Conservation (phyloP, 2,113 vertebrate genomes). For the Neodon shergylaensis region DNA sequence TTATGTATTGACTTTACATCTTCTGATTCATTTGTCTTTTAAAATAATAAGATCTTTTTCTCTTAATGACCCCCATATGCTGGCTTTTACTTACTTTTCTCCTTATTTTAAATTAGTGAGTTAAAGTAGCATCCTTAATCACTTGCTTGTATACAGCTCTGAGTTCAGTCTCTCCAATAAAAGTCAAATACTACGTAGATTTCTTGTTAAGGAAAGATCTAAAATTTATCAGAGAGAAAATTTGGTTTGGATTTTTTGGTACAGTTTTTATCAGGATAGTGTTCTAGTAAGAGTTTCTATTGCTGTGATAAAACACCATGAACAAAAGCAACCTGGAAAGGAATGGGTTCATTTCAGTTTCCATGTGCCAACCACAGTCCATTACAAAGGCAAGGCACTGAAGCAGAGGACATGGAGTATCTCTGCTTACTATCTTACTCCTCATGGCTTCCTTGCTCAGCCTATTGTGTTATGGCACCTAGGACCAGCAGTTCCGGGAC, state of each 20-base stretch:
- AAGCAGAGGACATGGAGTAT: background rate
- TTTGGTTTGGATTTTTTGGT: background rate
- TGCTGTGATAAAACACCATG: background rate
- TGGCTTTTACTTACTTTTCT: background rate
- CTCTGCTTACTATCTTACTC: background rate
- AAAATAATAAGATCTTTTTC: constrained; percentile 22
- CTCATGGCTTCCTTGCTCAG: background rate
- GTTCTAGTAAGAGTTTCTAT: background rate
- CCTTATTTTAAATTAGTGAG: constrained; percentile 22
- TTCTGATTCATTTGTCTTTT: constrained; percentile 28
- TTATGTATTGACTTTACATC: constrained; percentile 3
- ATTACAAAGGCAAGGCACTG: background rate
- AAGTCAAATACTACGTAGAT: background rate
- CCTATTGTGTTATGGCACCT: background rate
- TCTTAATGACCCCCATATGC: background rate
- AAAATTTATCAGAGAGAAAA: background rate
- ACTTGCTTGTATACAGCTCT: background rate
- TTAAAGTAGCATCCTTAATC: background rate
- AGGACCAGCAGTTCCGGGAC: background rate
- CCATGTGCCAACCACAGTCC: background rate
- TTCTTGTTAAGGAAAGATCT: constrained; percentile 2
- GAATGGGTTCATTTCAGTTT: background rate
- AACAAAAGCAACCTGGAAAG: background rate
- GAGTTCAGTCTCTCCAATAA: background rate
- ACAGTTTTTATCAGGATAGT: background rate